Evolutionary conservation across 2,113 vertebrate genomes (phyloP).

Genomic region (Cottus gobio): DNA sequence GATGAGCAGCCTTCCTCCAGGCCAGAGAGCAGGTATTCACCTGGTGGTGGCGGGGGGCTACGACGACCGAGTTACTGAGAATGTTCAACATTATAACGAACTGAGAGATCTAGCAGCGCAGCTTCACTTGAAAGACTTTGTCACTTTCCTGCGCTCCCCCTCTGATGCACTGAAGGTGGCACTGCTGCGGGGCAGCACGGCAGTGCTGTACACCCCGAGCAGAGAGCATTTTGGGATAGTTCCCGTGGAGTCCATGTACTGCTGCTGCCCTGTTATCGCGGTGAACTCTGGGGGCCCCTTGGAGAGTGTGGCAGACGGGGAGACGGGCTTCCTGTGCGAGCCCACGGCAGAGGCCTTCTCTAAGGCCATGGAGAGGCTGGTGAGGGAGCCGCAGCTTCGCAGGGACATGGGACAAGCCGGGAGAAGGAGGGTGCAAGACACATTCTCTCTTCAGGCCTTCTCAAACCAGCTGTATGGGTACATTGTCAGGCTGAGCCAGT

Average conservation of each 20-base stretch:
- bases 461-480: slow-evolving; percentile 89
- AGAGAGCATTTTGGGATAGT: slow-evolving; percentile 98
- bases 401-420: slow-evolving; percentile 91
- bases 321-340: slow-evolving; percentile 93
- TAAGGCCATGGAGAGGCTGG: slow-evolving; percentile 90
- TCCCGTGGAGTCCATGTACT: slow-evolving; percentile 97
- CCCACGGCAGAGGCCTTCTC: slow-evolving; percentile 88
- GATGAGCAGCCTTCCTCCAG: slow-evolving; percentile 76
- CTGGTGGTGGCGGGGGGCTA: slow-evolving; percentile 95
- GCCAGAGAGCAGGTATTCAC: slow-evolving; percentile 86
- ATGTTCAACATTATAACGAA: slow-evolving; percentile 91
- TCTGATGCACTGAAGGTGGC: slow-evolving; percentile 91
- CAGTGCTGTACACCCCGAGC: slow-evolving; percentile 96
- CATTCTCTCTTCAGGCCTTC: slow-evolving; percentile 93
- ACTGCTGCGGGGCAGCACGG: slow-evolving; percentile 84
- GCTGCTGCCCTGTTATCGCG: slow-evolving; percentile 91
- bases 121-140: slow-evolving; percentile 79
- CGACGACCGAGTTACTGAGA: slow-evolving; percentile 91
- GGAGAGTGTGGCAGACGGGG: slow-evolving; percentile 88
- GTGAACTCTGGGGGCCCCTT: slow-evolving; percentile 95
- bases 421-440: slow-evolving; percentile 87
- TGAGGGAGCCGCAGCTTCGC: slow-evolving; percentile 87
- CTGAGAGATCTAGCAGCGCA: slow-evolving; percentile 82
- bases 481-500: slow-evolving; percentile 85
- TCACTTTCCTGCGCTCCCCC: slow-evolving; percentile 93